These are phyloP conservation scores for Heliconius himera DNA, from an alignment of 1,140 invertebrate species.

Conservation along the genomic window DNA sequence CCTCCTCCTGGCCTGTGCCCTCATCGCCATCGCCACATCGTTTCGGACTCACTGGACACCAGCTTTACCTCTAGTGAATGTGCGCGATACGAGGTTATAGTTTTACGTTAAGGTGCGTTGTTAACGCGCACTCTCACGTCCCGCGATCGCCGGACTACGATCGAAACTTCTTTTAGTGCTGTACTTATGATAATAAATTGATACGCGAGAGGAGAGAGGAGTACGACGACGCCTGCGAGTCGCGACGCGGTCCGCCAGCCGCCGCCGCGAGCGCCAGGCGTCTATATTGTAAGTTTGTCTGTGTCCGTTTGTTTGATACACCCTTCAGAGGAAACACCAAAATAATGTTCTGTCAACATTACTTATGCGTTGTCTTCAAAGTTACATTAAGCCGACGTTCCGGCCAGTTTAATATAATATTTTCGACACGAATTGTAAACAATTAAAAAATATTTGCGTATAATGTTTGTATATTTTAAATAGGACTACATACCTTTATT, in stretches of 20 bases:
- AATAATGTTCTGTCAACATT: constrained; percentile 55
- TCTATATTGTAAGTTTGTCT: constrained; percentile 70
- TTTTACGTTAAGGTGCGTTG: constrained; percentile 77
- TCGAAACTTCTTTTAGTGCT: constrained; percentile 77
- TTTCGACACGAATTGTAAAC: constrained; percentile 45
- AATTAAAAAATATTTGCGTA: constrained; percentile 48
- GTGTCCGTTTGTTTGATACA: constrained; percentile 70
- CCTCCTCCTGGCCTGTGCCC: constrained; percentile 49
- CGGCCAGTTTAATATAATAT: constrained; percentile 65
- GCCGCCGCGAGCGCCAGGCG: constrained; percentile 54
- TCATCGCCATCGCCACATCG: constrained; percentile 48
- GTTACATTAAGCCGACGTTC: constrained; percentile 65
- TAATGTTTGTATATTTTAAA: constrained; percentile 61
- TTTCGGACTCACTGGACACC: constrained; percentile 74
- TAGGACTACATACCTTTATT: constrained; percentile 40
- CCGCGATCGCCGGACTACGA: constrained; percentile 66
- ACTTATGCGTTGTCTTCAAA: constrained; percentile 63
- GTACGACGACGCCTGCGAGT: constrained; percentile 56
- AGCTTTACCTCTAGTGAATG: constrained; percentile 72
- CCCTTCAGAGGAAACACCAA: constrained; percentile 71
- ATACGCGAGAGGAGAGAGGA: constrained; percentile 66
- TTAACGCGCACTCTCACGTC: constrained; percentile 56
- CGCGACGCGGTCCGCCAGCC: constrained; percentile 49
- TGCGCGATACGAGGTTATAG: constrained; percentile 79
- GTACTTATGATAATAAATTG: constrained; percentile 79